phyloP scores from a whole-genome alignment of 1,140 invertebrate species.

The Bombyx mori region DNA sequence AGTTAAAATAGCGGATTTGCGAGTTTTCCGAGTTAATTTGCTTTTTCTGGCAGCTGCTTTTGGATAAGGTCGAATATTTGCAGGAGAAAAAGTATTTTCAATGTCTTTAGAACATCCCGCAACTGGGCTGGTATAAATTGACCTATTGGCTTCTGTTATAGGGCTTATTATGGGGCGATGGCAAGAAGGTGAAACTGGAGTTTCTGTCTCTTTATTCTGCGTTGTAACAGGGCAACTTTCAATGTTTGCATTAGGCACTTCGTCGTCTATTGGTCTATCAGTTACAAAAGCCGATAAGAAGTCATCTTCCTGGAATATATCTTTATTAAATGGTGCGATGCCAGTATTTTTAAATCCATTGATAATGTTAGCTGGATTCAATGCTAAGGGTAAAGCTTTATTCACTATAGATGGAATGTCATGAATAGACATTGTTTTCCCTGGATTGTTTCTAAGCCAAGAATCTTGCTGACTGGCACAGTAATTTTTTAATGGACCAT shows the following conservation, averaged over 20 bases:
- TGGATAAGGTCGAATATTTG: too few relatives aligned
- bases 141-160: too few relatives aligned
- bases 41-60: too few relatives aligned
- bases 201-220: not conserved
- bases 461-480: slow-evolving; percentile 13
- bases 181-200: not conserved
- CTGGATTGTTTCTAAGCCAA: slow-evolving; percentile 22
- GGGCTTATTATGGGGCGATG: not conserved
- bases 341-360: too few relatives aligned
- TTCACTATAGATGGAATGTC: slow-evolving; percentile 18
- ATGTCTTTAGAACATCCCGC: too few relatives aligned
- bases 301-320: not conserved
- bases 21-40: too few relatives aligned
- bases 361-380: slow-evolving; percentile 5
- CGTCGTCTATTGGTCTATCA: not conserved
- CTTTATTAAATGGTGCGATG: not conserved
- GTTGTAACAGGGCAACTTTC: not conserved
- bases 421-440: slow-evolving; percentile 20
- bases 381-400: slow-evolving; percentile 15
- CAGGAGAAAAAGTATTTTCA: too few relatives aligned
- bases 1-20: too few relatives aligned
- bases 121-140: too few relatives aligned
- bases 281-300: not conserved
- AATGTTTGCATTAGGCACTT: not conserved
- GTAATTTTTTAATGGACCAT: slow-evolving; percentile 19